phyloP scores from a whole-genome alignment of 2,888 invertebrate genomes.

The Xanthorhoe designata region DNA sequence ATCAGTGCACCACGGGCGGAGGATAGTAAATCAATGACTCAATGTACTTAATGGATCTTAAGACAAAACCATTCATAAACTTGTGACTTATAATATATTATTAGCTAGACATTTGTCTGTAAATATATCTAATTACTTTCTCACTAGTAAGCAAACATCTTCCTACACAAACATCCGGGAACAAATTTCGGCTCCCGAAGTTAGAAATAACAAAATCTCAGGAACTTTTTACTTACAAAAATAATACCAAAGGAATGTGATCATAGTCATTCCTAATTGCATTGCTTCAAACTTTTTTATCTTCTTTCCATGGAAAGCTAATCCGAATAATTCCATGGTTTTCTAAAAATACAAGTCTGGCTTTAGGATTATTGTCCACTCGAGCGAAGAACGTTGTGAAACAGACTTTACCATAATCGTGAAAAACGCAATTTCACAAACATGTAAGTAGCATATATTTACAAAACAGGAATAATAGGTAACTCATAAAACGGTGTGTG shows the following conservation, averaged over 20 bases:
- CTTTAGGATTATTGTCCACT: neutral
- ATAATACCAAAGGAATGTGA: neutral
- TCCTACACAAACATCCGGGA: neutral
- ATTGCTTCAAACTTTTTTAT: slow-evolving; percentile 1
- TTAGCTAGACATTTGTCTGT: neutral
- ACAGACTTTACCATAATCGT: neutral
- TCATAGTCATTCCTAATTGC: slow-evolving; percentile 3
- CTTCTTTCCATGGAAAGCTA: neutral
- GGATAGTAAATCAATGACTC: no score
- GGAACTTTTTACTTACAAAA: neutral
- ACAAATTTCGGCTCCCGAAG: neutral
- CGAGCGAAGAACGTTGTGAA: neutral
- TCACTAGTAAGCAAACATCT: neutral
- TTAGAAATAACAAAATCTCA: neutral
- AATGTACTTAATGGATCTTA: no score
- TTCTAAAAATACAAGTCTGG: neutral
- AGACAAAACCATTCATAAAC: no score
- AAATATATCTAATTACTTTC: neutral
- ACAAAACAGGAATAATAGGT: neutral
- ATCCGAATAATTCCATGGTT: neutral
- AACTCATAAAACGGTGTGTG: neutral
- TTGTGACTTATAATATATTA: no score
- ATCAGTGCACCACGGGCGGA: no score
- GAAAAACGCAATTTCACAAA: neutral
- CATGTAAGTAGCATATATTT: neutral